Evolutionary conservation across 2,113 vertebrate species (phyloP).

Genomic region (Chamaea fasciata): DNA sequence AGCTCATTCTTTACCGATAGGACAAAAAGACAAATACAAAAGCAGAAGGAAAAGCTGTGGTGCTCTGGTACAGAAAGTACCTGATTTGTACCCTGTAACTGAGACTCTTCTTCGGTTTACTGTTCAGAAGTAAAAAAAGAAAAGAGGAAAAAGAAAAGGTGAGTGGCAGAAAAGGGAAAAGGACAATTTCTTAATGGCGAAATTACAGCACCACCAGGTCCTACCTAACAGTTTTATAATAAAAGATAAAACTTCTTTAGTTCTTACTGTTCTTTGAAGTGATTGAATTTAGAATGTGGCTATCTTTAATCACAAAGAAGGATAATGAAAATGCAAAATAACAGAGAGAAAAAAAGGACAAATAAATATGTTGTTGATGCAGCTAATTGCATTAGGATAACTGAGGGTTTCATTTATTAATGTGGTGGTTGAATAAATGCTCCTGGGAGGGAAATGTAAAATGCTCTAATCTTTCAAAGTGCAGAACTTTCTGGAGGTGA

Average conservation of each 20-base stretch:
- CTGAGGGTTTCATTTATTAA: not conserved
- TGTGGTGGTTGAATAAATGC: not conserved
- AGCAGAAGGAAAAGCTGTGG: not conserved
- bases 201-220: not conserved
- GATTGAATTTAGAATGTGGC: conserved; percentile 2
- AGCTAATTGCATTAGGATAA: not conserved
- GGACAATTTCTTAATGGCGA: not conserved
- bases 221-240: not conserved
- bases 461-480: not conserved
- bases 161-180: not conserved
- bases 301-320: conserved; percentile 10
- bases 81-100: not conserved
- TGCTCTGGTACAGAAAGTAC: not conserved
- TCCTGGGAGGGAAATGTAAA: not conserved
- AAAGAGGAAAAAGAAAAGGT: not conserved
- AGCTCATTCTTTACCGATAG: not conserved
- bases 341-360: not conserved
- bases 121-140: not conserved
- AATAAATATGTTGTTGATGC: not conserved
- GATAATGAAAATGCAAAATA: conserved; percentile 15
- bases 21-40: not conserved
- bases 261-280: not conserved
- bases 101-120: not conserved
- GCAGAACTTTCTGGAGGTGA: not conserved
- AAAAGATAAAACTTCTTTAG: not conserved